Base-by-base conservation (phyloP, 1,140 invertebrate genomes). In the Drosophila tristis region DNA sequence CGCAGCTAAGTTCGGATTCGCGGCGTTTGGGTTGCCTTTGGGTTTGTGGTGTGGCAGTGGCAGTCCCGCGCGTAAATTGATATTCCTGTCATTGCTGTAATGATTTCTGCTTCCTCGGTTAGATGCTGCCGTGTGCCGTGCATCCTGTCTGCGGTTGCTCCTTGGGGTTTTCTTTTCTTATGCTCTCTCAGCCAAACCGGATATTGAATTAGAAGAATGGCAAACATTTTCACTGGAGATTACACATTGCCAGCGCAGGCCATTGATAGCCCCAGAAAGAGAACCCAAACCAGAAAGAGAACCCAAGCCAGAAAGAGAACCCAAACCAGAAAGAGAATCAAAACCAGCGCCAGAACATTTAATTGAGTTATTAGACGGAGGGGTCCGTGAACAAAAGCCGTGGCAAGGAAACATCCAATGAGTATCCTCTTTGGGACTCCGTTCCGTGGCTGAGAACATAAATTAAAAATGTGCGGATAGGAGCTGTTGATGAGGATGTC, bases 181-280 rank as follows among this genome's bases (percentile, higher is more conserved):
- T 50, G 39, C 56, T 45, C 71, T 73, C 47, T 58, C 43, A 59
- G 35, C 58, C 71, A 13, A 62, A 71, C 75, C 87, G 82, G 82
- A 87, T 87, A 87, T 87, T 87, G 67, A 87, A 87, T 87, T 87
- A 89, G 11, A 76, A 63, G 78, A 81, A 81, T 64, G 70, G 82
- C 59, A 68, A 65, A 68, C 70, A 82, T 75, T 87, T 82, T 87
- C 77, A 64, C 35, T 72, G 58, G 60, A 87, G 82, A 87, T 87
- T 82, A 79, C 65, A 63, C 61, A 54, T 54, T 16, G 35, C 51
- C 48, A 13, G 1, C 3, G 11, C 9, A 39, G 9, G 61, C 48
- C 74, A 86, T 87, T 74, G 74, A 86, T 87, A 87, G 51, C 45
- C 9, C 13, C 39, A 35, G 25, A 54, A 20, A 20, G 20, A 20